Base-by-base conservation (phyloP, 2,888 invertebrate genomes). In the Brachycybe producta region DNA sequence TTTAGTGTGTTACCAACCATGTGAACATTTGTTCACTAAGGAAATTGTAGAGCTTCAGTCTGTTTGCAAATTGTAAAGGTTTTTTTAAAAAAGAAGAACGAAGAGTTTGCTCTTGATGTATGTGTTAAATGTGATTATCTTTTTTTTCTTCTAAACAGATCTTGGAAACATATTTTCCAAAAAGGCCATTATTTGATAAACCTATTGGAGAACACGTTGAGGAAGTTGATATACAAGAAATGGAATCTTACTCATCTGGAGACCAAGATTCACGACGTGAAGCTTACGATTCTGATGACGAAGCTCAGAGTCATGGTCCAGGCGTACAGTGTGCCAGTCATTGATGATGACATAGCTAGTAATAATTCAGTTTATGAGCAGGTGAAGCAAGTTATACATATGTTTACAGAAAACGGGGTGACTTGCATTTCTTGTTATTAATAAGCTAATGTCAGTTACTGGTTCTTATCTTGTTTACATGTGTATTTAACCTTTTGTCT, bases 321-420 rank as follows among this genome's bases (percentile, higher is more conserved):
- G 75, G 79, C 52, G 78, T 86, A 58, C 84, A 84, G 68, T 86
- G 86, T 70, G 81, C 84, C 61, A 81, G 82, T 66, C 84, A 85
- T 73, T 85, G 68, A 56, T 47, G 52, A 52, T 41, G 21, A 19
- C 28, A 35, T 13, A 35, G 32, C n/a, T n/a, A n/a, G n/a, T n/a
- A n/a, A n/a, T n/a, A n/a, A n/a, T n/a, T n/a, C n/a, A n/a, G n/a
- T n/a, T n/a, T n/a, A n/a, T n/a, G n/a, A n/a, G n/a, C n/a, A n/a
- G n/a, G n/a, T n/a, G n/a, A n/a, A n/a, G n/a, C n/a, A n/a, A n/a
- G n/a, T n/a, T n/a, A n/a, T n/a, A n/a, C n/a, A n/a, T n/a, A n/a
- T n/a, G n/a, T n/a, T n/a, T n/a, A n/a, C n/a, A n/a, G n/a, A n/a
- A n/a, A n/a, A n/a, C n/a, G n/a, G n/a, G n/a, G n/a, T n/a, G n/a